Percentiles rank a stretch among this genome's conserved stretches.
phyloP scores from a whole-genome alignment of 1,140 invertebrate genomes.

The Drosophila simulans region DNA sequence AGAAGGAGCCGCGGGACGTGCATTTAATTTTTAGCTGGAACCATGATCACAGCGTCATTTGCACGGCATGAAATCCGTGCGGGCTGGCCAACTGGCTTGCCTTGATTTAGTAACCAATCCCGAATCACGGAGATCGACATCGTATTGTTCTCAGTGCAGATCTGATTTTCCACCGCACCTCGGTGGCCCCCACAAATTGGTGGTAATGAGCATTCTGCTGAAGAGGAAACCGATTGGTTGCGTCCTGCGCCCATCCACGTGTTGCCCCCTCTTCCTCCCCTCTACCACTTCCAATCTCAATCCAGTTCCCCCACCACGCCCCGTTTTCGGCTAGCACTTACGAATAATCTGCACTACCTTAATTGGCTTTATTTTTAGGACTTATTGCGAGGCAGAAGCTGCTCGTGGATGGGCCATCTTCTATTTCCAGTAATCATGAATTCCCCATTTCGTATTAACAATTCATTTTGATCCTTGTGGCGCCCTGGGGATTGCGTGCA shows the following conservation, averaged over 20 bases:
- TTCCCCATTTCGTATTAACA: background rate
- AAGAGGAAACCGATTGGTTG: slow-evolving; percentile 67
- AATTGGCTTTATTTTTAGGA: background rate
- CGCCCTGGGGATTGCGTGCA: no score
- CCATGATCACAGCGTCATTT: slow-evolving; percentile 14
- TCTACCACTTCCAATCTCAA: background rate
- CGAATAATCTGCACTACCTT: slow-evolving; percentile 21
- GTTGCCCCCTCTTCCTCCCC: background rate
- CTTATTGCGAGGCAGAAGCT: no score
- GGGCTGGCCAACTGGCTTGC: no score
- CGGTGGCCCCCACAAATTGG: slow-evolving; percentile 64
- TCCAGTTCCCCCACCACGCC: slow-evolving; percentile 5
- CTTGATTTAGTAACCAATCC: no score
- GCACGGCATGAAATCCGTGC: background rate
- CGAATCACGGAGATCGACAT: no score
- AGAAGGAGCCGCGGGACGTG: slow-evolving; percentile 39
- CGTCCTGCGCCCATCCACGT: slow-evolving; percentile 9
- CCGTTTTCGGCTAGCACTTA: background rate
- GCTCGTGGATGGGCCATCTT: slow-evolving; percentile 1
- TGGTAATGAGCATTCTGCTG: slow-evolving; percentile 78
- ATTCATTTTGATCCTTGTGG: no score
- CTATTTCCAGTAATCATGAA: background rate
- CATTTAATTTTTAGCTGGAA: slow-evolving; percentile 53
- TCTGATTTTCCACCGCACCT: slow-evolving; percentile 7
- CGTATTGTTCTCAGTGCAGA: slow-evolving; percentile 17